Percentiles rank a stretch among this genome's conserved stretches.
Conservation (phyloP, 2,113 vertebrate species). For the Cryptomyrus ogoouensis region DNA sequence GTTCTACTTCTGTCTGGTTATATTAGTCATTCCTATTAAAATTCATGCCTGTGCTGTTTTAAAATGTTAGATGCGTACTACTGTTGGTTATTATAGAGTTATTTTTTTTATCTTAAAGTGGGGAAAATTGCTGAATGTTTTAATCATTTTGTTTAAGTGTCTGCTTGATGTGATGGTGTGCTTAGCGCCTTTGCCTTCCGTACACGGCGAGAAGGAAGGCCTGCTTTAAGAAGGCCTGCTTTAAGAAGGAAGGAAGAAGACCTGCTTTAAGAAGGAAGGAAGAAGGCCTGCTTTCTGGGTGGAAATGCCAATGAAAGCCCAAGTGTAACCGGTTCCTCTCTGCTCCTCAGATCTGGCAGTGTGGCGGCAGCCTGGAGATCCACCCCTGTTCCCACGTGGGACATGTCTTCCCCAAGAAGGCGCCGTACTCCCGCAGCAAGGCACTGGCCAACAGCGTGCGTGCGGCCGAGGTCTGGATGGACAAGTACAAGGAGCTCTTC, state of each 20-base stretch:
- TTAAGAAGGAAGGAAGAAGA: background rate
- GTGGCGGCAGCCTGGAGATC: slow-evolving; percentile 86
- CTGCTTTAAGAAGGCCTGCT: background rate
- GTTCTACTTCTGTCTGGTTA: background rate
- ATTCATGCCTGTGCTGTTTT: background rate
- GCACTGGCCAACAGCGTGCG: slow-evolving; percentile 93
- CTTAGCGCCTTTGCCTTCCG: background rate
- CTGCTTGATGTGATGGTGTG: background rate
- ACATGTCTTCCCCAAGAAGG: slow-evolving; percentile 90
- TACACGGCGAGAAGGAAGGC: background rate
- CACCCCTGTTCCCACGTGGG: slow-evolving; percentile 97
- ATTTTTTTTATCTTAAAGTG: background rate
- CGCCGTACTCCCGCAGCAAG: slow-evolving; percentile 86
- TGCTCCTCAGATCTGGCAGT: slow-evolving; percentile 87
- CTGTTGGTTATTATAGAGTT: background rate
- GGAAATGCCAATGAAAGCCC: background rate
- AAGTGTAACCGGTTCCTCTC: background rate
- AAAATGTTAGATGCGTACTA: background rate
- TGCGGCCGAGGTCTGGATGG: slow-evolving; percentile 96
- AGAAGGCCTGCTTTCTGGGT: background rate
- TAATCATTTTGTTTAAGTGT: background rate
- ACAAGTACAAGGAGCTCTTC: slow-evolving; percentile 85
- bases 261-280: background rate
- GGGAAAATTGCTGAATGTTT: background rate
- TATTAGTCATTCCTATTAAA: background rate